Evolutionary conservation across 2,797 vertebrate species (phyloP), one percentile per base, ranked within the genome.

Genomic region (Schizothorax lantsangensis): DNA sequence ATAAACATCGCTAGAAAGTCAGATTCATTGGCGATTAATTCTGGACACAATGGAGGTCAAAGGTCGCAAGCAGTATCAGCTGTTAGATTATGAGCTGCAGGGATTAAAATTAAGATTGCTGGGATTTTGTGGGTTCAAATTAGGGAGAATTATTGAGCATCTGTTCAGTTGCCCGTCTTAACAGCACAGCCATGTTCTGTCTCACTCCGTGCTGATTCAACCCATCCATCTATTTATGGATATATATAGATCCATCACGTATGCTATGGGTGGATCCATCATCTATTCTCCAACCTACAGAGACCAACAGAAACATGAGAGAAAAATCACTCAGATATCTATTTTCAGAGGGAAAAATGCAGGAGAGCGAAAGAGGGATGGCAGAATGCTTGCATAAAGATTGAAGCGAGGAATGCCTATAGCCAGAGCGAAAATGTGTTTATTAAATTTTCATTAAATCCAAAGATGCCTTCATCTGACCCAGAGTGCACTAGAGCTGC

Each of bases 391-490:
- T 64, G 68, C 74, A 54, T 74, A 54, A 52, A 84, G 15, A 84
- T 43, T 9, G 54, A 84, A 69, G 79, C 33, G 7, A 68, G 59
- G 14, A 36, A 84, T 43, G 62, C 75, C 69, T 86, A 38, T 78
- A 45, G 40, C 45, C 77, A 81, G 49, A 54, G 62, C 2, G 23
- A 77, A 86, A 84, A 71, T 71, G 71, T 84, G 45, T 85, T 79
- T 84, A 87, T 89, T 43, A 83, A 87, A 82, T 87, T 89, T 83
- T 85, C 74, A 89, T 87, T 80, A 64, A 84, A 59, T 64, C 36
- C 52, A 73, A 85, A 36, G 80, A 77, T 40, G 45, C 75, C 68
- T 84, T 86, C 68, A 43, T 86, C 81, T 84, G 68, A 86, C 45
- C 30, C 40, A 14, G 59, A 84, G 68, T 40, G 33, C 81, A 79